A percentile compares a stretch with the other conserved stretches of the same genome.
Conservation (phyloP, 2,113 vertebrate species). For the Clarias batrachus region DNA sequence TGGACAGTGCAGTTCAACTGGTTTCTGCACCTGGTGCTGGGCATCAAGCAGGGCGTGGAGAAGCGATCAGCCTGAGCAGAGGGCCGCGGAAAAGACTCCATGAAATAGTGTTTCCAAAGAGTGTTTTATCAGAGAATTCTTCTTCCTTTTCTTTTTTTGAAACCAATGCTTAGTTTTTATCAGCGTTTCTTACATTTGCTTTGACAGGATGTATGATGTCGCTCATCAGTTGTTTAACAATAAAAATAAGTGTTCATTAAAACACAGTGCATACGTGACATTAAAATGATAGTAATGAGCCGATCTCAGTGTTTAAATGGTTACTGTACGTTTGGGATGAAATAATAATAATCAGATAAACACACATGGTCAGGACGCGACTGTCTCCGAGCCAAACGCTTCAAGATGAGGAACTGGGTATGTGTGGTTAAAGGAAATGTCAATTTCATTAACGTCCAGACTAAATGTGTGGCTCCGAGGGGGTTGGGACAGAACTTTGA, state of each 20-base stretch:
- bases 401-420: neutral
- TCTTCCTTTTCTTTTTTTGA: neutral
- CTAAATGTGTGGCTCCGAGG: neutral
- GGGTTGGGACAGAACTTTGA: neutral
- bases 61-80: conserved; percentile 82
- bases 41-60: conserved; percentile 96
- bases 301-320: neutral
- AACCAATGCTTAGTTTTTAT: neutral
- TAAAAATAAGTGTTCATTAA: neutral
- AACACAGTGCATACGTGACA: neutral
- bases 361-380: neutral
- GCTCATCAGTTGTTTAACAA: neutral
- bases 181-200: neutral
- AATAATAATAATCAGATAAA: neutral
- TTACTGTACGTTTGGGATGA: neutral
- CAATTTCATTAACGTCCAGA: neutral
- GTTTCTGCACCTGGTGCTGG: conserved; percentile 96
- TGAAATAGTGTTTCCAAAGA: neutral
- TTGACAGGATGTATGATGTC: neutral
- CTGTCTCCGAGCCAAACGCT: neutral
- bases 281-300: neutral
- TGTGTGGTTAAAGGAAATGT: neutral
- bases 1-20: conserved; percentile 99
- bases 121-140: neutral
- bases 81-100: neutral